These are phyloP conservation scores for Falcaria lacertinaria DNA, from an alignment of 2,888 invertebrate genomes.

Conservation along the genomic window DNA sequence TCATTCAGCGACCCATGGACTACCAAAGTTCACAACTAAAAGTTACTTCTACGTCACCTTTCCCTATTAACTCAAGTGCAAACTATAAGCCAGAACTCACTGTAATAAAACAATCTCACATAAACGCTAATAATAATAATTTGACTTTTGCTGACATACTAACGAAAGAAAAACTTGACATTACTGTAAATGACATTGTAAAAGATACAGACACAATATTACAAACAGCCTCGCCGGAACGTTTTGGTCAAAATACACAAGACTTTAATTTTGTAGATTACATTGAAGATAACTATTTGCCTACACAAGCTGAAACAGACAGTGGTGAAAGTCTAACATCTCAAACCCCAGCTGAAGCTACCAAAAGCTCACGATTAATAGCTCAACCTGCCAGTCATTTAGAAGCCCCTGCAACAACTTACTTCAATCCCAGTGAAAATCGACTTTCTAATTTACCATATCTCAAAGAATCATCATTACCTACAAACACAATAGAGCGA, in stretches of 20 bases:
- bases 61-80: conserved; percentile 22
- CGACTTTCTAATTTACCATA: conserved; percentile 53
- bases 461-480: conserved; percentile 48
- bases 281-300: conserved; percentile 36
- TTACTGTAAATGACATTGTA: conserved; percentile 61
- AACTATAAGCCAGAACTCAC: conserved; percentile 30
- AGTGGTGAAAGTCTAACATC: conserved; percentile 56
- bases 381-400: conserved; percentile 45
- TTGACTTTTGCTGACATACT: conserved; percentile 61
- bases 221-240: conserved; percentile 43
- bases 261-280: conserved; percentile 35
- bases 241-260: conserved; percentile 38
- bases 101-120: conserved; percentile 31
- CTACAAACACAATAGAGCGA: conserved; percentile 63
- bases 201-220: conserved; percentile 57
- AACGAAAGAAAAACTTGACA: conserved; percentile 64
- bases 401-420: conserved; percentile 50
- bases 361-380: conserved; percentile 45
- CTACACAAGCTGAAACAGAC: conserved; percentile 31
- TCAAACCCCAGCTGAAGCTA: conserved; percentile 28
- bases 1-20: conserved; percentile 26
- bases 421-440: conserved; percentile 39
- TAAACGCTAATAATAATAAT: conserved; percentile 46
- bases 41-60: conserved; percentile 32
- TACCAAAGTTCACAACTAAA: conserved; percentile 39